Base-by-base conservation (phyloP, 2,113 vertebrate species). In the Rana temporaria region DNA sequence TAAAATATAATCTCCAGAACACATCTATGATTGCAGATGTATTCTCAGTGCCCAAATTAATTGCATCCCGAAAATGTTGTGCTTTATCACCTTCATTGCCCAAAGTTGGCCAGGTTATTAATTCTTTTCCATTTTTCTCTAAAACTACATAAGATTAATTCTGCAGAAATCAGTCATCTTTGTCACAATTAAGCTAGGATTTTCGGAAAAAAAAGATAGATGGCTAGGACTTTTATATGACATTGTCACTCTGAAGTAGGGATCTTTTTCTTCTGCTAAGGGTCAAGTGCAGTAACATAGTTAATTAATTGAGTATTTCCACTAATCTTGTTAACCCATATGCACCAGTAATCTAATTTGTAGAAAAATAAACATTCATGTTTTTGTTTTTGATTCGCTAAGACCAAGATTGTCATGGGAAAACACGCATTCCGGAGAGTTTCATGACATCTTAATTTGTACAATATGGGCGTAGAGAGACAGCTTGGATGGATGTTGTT, bases 241-340 rank as follows among this genome's bases (percentile, higher is more conserved):
- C 55, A 32, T 55, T 62, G n/a, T 2, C 59, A 20, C 12, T 12
- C 42, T 14, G 11, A 48, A 38, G 38, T 22, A 6, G 26, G 56
- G n/a, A 62, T 11, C 56, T 15, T 20, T 75, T 60, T 18, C 71
- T 59, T 59, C n/a, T 59, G 20, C 19, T 75, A 30, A 62, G 34
- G 14, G 72, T 59, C 72, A 75, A 75, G 72, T 75, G 56, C 32
- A 62, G 56, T 60, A 19, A 74, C 34, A 59, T 56, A 59, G 72
- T 62, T 75, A 75, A 56, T 75, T 75, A 75, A 75, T 75, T 75
- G 72, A 62, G 56, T 75, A 42, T 42, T 62, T 75, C 30, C 56
- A 62, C 72, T 75, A 75, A 75, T 75, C 72, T 57, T 42, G 72
- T 75, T 75, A 75, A 75, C 60, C 72, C 72, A 62, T 30, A 75